phyloP scores from a whole-genome alignment of 2,888 invertebrate species.

The Euzophera pinguis region DNA sequence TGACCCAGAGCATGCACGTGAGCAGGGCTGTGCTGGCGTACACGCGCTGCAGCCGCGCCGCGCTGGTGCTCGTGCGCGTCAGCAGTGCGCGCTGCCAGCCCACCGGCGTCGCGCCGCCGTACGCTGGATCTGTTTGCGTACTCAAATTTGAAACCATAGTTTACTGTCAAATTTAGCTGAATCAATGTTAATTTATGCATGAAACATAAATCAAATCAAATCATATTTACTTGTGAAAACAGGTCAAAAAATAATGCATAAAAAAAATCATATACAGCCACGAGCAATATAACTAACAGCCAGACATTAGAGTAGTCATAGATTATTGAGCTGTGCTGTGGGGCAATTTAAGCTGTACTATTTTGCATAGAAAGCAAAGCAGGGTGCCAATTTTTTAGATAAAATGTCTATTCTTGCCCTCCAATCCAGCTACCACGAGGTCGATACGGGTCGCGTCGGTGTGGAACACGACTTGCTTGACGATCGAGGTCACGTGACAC shows the following conservation, averaged over 20 bases:
- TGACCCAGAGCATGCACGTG: constrained; percentile 30
- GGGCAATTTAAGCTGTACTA: no score
- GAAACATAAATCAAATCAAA: no score
- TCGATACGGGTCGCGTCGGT: constrained; percentile 35
- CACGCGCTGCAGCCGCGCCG: constrained; percentile 24
- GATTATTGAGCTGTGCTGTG: no score
- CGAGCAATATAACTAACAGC: no score
- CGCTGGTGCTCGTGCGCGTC: constrained; percentile 9
- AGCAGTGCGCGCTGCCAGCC: constrained; percentile 14
- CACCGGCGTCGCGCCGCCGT: constrained; percentile 6
- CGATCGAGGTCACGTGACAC: constrained; percentile 64
- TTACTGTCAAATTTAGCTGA: no score
- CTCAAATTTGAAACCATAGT: no score
- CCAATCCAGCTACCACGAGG: constrained; percentile 29
- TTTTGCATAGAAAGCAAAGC: no score
- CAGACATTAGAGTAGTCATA: no score
- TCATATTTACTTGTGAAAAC: no score
- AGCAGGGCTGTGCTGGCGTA: constrained; percentile 26
- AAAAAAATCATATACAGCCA: background rate
- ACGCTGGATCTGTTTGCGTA: background rate
- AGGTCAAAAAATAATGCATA: no score
- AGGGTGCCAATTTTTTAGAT: background rate
- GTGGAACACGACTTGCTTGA: constrained; percentile 58
- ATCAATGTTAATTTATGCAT: no score
- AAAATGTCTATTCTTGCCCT: constrained; percentile 34